A percentile compares a stretch with the other conserved stretches of the same genome.
These are phyloP conservation scores for Lasioglossum figueresi DNA, from an alignment of 2,888 invertebrate species.

Conservation along the genomic window DNA sequence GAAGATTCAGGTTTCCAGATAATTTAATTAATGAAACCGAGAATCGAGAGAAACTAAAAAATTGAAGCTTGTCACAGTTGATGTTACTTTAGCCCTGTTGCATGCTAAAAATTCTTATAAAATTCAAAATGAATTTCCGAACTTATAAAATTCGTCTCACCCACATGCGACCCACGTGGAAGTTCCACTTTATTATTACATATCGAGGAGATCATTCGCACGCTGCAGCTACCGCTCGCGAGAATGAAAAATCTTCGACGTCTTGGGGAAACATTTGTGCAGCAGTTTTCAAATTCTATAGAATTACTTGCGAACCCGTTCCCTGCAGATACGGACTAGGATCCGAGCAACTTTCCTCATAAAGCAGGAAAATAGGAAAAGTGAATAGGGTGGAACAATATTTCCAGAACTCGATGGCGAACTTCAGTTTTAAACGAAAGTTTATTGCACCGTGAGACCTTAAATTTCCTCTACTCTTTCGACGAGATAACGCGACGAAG, in stretches of 20 bases:
- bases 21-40: too few relatives aligned
- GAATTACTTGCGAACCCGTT: conserved; percentile 4
- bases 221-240: neutral
- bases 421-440: conserved; percentile 20
- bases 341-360: conserved; percentile 24
- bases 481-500: neutral
- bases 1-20: neutral
- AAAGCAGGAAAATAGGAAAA: conserved; percentile 18
- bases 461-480: conserved; percentile 2
- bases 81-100: too few relatives aligned
- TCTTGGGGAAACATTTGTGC: neutral
- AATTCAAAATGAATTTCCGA: too few relatives aligned
- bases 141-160: too few relatives aligned
- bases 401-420: conserved; percentile 12
- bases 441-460: conserved; percentile 8
- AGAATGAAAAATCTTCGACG: conserved; percentile 23
- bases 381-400: conserved; percentile 6
- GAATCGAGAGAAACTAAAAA: too few relatives aligned
- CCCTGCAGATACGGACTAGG: neutral
- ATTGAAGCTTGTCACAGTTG: too few relatives aligned
- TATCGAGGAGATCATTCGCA: neutral
- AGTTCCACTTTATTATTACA: neutral
- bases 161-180: too few relatives aligned
- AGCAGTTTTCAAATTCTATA: conserved; percentile 20
- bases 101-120: too few relatives aligned